Percentiles rank a stretch among this genome's conserved stretches.
Evolutionary conservation across 2,797 vertebrate species (phyloP).

Genomic region (Sparus aurata): DNA sequence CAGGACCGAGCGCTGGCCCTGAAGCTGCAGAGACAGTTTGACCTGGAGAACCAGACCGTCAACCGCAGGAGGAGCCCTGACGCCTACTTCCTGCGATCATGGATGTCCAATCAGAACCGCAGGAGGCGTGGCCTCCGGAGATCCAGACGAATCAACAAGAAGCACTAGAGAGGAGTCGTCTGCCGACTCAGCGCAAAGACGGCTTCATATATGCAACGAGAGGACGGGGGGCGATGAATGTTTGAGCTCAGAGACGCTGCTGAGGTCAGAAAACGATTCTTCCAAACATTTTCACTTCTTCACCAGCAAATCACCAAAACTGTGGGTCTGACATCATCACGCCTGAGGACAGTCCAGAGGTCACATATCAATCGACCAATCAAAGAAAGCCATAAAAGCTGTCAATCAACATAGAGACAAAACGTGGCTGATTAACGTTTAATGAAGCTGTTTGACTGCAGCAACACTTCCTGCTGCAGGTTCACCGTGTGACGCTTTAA

Average conservation of each 20-base stretch:
- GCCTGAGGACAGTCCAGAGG: background rate
- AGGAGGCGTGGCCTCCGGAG: slow-evolving; percentile 76
- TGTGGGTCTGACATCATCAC: background rate
- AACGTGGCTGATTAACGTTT: background rate
- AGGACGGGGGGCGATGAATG: slow-evolving; percentile 35
- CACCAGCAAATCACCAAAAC: slow-evolving; percentile 51
- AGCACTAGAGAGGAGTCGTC: slow-evolving; percentile 56
- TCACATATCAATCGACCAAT: background rate
- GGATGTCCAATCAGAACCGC: slow-evolving; percentile 83
- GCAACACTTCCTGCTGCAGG: background rate
- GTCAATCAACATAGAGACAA: background rate
- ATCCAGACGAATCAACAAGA: slow-evolving; percentile 80
- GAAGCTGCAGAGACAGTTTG: slow-evolving; percentile 91
- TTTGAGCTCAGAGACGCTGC: slow-evolving; percentile 15
- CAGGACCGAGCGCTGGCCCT: slow-evolving; percentile 89
- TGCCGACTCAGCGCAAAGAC: slow-evolving; percentile 15
- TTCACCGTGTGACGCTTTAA: background rate
- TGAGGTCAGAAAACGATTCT: background rate
- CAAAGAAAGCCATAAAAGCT: slow-evolving; percentile 8
- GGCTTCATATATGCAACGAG: slow-evolving; percentile 64
- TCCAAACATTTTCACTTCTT: slow-evolving; percentile 1
- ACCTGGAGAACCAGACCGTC: slow-evolving; percentile 87
- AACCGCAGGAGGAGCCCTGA: slow-evolving; percentile 84
- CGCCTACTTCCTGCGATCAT: slow-evolving; percentile 92
- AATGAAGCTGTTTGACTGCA: background rate